Base-by-base conservation (phyloP, 2,888 invertebrate species). In the Latrodectus hesperus region DNA sequence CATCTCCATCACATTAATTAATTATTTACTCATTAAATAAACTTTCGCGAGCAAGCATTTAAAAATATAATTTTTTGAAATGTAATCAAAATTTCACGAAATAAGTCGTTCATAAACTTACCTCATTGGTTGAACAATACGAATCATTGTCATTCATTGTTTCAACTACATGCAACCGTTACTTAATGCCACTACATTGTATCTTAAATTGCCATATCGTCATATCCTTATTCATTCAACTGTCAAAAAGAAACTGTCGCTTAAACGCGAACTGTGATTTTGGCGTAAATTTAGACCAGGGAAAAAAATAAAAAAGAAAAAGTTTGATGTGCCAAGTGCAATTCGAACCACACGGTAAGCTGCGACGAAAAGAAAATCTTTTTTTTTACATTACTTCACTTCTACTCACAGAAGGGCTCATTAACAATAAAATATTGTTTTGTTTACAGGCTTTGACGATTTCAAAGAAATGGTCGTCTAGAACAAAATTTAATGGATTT, bases 201-300 rank as follows among this genome's bases (percentile, higher is more conserved):
- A 73, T 9, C 53, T 38, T 38, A 38, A 38, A 38, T 38, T 38
- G 38, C 38, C 38, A 6, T 38, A 38, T 38, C 38, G 38, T 38
- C 38, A 38, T 38, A 38, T 38, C 38, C 38, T 38, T 38, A 38
- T 6, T 38, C 38, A 38, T 38, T 38, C 38, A 38, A 38, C 52
- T n/a, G 71, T 80, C 53, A 72, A 78, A 72, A 49, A 73, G 53
- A 77, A 84, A 64, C 68, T 64, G 38, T 52, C 70, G 38, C 64
- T 82, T 22, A 14, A 65, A 17, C 67, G 49, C 73, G 75, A 38
- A 80, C 85, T 70, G 79, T 26, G 64, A 79, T 38, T 68, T 67
- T n/a, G 70, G 84, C 49, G 70, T 85, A 85, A 85, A 85, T 85
- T 75, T 85, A 85, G 85, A 85, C 75, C 17, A 14, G 26, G 38